Conservation (phyloP, 2,888 invertebrate species). For the Marronus borbonicus region DNA sequence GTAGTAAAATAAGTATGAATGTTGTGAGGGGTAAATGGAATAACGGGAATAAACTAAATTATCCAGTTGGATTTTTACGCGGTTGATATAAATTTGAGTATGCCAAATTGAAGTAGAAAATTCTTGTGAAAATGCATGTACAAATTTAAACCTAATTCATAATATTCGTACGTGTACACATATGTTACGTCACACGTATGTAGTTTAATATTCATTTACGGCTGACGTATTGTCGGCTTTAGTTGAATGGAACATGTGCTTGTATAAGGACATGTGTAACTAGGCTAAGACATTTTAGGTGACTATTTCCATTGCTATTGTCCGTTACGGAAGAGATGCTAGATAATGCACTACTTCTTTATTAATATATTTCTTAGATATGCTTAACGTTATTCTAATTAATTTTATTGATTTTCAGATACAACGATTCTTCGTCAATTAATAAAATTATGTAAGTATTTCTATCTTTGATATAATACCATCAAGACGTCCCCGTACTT, state of each 20-base stretch:
- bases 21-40: no score
- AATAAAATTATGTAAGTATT: background rate
- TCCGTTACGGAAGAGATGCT: background rate
- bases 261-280: background rate
- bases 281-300: background rate
- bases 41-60: no score
- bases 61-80: no score
- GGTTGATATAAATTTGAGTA: no score
- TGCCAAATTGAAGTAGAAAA: no score
- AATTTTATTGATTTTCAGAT: slow-evolving; percentile 3
- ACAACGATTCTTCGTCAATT: slow-evolving; percentile 21
- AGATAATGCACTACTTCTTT: background rate
- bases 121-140: no score
- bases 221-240: background rate
- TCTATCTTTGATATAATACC: background rate
- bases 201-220: background rate
- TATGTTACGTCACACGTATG: background rate
- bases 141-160: no score
- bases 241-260: background rate
- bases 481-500: no score
- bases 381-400: background rate
- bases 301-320: background rate
- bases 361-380: background rate
- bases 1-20: no score
- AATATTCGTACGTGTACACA: no score